These are phyloP conservation scores for Leptinotarsa lineolata DNA, from an alignment of 1,140 invertebrate genomes.

Conservation along the genomic window DNA sequence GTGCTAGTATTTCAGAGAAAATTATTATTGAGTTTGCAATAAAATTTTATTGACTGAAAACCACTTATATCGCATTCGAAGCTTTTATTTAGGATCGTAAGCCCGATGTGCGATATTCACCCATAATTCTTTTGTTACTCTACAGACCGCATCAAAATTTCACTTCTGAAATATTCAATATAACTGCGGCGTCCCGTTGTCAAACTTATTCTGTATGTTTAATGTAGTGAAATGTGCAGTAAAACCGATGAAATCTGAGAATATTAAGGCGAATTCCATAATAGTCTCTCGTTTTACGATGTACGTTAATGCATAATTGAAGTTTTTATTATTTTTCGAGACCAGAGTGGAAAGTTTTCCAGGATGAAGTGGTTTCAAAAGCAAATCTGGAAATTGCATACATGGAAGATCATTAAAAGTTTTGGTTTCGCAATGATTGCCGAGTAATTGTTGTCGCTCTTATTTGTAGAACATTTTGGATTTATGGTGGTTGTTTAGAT, in stretches of 20 bases:
- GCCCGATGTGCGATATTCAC: background rate
- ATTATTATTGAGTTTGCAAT: background rate
- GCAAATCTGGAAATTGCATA: background rate
- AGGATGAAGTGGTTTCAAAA: background rate
- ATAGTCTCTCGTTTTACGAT: background rate
- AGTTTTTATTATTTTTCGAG: background rate
- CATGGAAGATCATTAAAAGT: background rate
- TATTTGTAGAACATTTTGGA: no score
- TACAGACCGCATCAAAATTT: background rate
- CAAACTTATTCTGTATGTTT: background rate
- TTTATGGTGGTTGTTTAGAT: no score
- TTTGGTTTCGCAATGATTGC: background rate
- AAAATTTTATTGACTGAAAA: background rate
- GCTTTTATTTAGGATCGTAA: background rate
- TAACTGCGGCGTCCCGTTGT: background rate
- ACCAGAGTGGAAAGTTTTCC: background rate
- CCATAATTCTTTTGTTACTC: background rate
- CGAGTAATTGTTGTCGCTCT: no score
- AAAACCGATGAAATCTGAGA: background rate
- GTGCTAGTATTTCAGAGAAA: background rate
- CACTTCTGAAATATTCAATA: background rate
- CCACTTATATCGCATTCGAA: background rate
- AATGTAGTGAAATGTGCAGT: background rate
- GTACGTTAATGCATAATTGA: background rate
- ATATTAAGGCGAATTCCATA: background rate